Conservation (phyloP, 92 coral and sea anemone species). For the Epizoanthus rinbou region DNA sequence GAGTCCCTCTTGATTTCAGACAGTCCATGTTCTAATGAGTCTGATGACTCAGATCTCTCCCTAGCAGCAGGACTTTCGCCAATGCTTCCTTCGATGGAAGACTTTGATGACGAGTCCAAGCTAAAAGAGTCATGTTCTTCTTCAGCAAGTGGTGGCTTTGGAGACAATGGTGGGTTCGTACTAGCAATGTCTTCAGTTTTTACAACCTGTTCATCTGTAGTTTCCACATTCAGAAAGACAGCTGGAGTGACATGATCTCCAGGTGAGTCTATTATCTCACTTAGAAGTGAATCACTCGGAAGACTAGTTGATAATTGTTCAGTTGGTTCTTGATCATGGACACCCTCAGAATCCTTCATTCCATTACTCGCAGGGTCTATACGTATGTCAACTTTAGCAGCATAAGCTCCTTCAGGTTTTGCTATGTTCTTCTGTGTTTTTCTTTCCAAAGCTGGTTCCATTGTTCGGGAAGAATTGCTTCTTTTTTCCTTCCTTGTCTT, state of each 20-base stretch:
- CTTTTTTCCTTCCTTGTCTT: slow-evolving; percentile 19
- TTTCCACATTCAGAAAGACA: slow-evolving; percentile 1
- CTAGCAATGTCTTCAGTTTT: not conserved
- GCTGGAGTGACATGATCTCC: slow-evolving; percentile 7
- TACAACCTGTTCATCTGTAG: not conserved
- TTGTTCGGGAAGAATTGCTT: not conserved
- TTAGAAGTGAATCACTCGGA: slow-evolving; percentile 24
- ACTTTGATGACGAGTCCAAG: slow-evolving; percentile 31
- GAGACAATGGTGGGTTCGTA: not conserved
- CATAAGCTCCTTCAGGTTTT: not conserved
- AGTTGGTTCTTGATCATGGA: not conserved
- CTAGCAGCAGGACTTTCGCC: slow-evolving; percentile 15
- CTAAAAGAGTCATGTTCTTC: slow-evolving; percentile 26
- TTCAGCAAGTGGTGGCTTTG: slow-evolving; percentile 37
- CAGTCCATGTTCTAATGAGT: slow-evolving; percentile 41
- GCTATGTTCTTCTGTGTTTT: not conserved
- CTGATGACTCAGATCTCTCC: slow-evolving; percentile 64
- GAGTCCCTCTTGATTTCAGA: slow-evolving; percentile 72
- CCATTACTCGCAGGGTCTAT: slow-evolving; percentile 12
- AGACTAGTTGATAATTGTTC: not conserved
- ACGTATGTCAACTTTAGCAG: not conserved
- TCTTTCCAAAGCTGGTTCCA: slow-evolving; percentile 18
- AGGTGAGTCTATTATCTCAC: slow-evolving; percentile 22
- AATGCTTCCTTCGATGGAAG: slow-evolving; percentile 30
- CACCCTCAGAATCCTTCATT: slow-evolving; percentile 14